phyloP scores from a whole-genome alignment of 2,888 invertebrate species.

The Cistogaster globosa region DNA sequence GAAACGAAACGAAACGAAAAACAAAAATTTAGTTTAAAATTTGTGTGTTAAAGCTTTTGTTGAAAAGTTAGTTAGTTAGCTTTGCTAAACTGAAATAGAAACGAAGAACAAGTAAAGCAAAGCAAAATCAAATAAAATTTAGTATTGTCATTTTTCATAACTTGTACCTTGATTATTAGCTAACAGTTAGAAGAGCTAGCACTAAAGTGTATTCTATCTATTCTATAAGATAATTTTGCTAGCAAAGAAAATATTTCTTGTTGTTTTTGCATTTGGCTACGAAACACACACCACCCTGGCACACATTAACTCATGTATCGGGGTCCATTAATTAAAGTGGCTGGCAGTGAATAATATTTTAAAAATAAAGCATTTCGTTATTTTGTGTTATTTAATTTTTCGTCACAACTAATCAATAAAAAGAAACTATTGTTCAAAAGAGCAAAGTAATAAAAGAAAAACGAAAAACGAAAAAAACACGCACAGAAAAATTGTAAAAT shows the following conservation, averaged over 20 bases:
- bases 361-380: constrained; percentile 68
- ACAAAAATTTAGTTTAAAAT: constrained; percentile 28
- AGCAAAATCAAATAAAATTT: constrained; percentile 38
- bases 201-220: constrained; percentile 51
- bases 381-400: constrained; percentile 56
- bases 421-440: constrained; percentile 41
- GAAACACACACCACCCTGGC: neutral
- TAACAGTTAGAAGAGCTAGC: constrained; percentile 56
- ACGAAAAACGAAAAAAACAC: constrained; percentile 15
- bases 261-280: constrained; percentile 8
- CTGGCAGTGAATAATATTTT: constrained; percentile 69
- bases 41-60: constrained; percentile 3
- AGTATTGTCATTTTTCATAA: constrained; percentile 40
- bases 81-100: constrained; percentile 50
- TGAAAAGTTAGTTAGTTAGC: constrained; percentile 53
- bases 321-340: constrained; percentile 42
- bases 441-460: constrained; percentile 37
- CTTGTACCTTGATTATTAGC: constrained; percentile 57
- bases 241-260: constrained; percentile 43
- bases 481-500: constrained; percentile 20
- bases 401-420: constrained; percentile 68
- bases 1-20: constrained; percentile 59
- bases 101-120: constrained; percentile 17
- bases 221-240: constrained; percentile 40
- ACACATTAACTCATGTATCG: neutral